Evolutionary conservation across 2,113 vertebrate species (phyloP).

Genomic region (Pavo muticus): DNA sequence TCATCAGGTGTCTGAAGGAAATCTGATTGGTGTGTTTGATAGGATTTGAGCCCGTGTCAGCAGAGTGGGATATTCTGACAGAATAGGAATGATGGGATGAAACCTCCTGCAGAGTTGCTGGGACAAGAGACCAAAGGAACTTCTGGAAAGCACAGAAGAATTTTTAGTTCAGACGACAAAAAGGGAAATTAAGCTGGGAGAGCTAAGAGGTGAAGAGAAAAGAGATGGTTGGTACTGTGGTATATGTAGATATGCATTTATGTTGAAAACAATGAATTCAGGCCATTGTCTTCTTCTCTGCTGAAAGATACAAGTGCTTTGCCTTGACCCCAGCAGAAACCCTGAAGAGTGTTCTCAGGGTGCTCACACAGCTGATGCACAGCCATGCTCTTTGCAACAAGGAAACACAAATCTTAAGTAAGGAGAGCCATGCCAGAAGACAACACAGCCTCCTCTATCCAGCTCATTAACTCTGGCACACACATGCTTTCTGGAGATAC

Average conservation of each 20-base stretch:
- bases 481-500: background rate
- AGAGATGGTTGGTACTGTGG: background rate
- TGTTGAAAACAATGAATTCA: background rate
- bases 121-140: background rate
- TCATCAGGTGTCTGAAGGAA: background rate
- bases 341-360: background rate
- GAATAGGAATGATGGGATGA: background rate
- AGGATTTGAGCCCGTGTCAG: background rate
- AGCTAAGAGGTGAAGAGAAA: background rate
- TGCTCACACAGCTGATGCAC: background rate
- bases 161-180: background rate
- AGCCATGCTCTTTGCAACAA: background rate
- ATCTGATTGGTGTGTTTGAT: background rate
- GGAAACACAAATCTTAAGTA: background rate
- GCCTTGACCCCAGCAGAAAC: fast-evolving
- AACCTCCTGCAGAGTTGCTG: background rate
- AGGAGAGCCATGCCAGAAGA: background rate
- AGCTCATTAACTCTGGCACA: background rate
- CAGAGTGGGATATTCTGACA: background rate
- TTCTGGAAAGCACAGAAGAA: background rate
- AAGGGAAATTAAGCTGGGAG: background rate
- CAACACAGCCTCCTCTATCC: background rate
- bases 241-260: no score
- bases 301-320: background rate
- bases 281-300: background rate